These are phyloP conservation scores for Sylvicapra grimmia DNA, from an alignment of 2,113 vertebrate species.

Conservation along the genomic window DNA sequence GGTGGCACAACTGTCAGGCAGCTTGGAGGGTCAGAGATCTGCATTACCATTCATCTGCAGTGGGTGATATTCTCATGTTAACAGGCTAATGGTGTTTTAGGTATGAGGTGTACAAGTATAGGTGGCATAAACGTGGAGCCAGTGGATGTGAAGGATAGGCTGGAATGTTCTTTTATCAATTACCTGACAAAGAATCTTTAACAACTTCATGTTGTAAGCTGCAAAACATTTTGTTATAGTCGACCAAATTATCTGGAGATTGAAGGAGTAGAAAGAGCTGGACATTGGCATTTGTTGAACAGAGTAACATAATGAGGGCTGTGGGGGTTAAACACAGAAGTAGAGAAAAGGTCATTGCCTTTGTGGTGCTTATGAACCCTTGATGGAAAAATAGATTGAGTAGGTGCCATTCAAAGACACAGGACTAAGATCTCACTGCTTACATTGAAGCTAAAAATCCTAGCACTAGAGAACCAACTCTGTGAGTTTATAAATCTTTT, in stretches of 20 bases:
- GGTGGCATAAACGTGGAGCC: neutral
- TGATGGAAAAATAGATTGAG: conserved; percentile 39
- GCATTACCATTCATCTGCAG: neutral
- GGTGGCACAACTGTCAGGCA: neutral
- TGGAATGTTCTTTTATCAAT: conserved; percentile 34
- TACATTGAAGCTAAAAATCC: neutral
- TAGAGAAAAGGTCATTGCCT: neutral
- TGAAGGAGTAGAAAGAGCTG: neutral
- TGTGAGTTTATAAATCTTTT: conserved; percentile 14
- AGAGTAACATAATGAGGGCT: conserved; percentile 27
- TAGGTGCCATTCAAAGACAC: neutral
- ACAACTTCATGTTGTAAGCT: conserved; percentile 10
- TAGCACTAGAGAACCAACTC: neutral
- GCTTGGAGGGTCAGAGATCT: neutral
- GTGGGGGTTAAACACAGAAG: conserved; percentile 39
- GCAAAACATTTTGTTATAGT: conserved; percentile 51
- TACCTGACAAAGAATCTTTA: conserved; percentile 46
- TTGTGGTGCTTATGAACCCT: conserved; percentile 12
- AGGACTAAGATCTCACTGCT: neutral
- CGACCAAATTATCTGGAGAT: conserved; percentile 31
- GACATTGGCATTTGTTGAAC: conserved; percentile 32
- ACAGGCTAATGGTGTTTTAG: neutral
- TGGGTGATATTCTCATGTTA: neutral
- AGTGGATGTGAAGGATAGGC: neutral
- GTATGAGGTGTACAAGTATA: neutral